Evolutionary conservation across 2,797 vertebrate genomes (phyloP), one percentile per base, ranked within the genome.

Genomic region (Chromobotia macracanthus): DNA sequence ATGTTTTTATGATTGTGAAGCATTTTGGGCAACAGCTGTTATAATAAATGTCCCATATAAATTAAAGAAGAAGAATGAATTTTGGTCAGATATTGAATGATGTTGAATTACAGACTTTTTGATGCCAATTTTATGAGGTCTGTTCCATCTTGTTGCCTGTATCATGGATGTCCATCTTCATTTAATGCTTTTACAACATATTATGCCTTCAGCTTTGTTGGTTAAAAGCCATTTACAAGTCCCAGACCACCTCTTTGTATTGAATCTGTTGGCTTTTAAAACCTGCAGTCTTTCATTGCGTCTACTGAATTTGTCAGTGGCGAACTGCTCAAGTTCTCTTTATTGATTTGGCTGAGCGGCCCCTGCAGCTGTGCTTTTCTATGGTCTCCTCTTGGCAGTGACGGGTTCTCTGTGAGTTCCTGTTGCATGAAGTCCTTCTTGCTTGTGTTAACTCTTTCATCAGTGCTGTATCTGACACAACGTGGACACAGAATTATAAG

Each of bases 241-340:
- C 84, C 87, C 87, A 85, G 84, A 84, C 67, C 84, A 79, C 87
- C 75, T 81, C 83, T 89, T 88, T 63, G 80, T 85, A 87, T 91
- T 89, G 86, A 82, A 84, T 90, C 88, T 82, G 73, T 82, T 82
- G 84, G 85, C 84, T 91, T 90, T 88, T 87, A 87, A 87, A 86
- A 86, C 90, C 83, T 67, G 0, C 63, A 88, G 88, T 89, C 85
- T 84, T 90, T 91, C 86, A 85, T 89, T 86, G 87, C 86, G 85
- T 90, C 89, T 89, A 89, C 88, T 89, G 85, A 91, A 90, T 91
- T 92, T 91, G 88, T 90, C 86, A 88, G 90, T 87, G 89, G 88
- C 70, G 88, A 92, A 90, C 88, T 84, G 79, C 85, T 89, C 82
- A 87, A 91, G 91, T 92, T 92, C 88, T 87, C 90, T 88, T 89